These are phyloP conservation scores for Amblyopsis rosae DNA, from an alignment of 2,113 vertebrate species.

Conservation along the genomic window DNA sequence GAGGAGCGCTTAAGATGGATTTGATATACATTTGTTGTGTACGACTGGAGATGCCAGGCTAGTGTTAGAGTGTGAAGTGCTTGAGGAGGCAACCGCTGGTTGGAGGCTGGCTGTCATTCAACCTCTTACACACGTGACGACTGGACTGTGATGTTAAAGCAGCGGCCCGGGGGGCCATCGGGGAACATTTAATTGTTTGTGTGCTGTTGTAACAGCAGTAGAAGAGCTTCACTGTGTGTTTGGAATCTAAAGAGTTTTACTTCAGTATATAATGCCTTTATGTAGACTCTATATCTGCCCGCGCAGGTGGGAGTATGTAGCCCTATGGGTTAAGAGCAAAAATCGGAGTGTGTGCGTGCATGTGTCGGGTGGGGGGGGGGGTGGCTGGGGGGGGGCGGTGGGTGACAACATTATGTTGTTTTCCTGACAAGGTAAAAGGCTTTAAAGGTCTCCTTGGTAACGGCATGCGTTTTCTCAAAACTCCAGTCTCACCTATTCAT, in stretches of 20 bases:
- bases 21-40: not conserved
- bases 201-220: conserved; percentile 8
- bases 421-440: conserved; percentile 51
- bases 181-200: conserved; percentile 44
- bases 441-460: conserved; percentile 72
- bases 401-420: conserved; percentile 60
- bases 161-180: conserved; percentile 38
- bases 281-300: conserved; percentile 59
- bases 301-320: conserved; percentile 49
- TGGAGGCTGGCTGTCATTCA: conserved; percentile 52
- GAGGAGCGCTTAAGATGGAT: not conserved
- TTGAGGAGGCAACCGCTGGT: conserved; percentile 46
- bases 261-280: conserved; percentile 58
- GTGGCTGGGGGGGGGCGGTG: too few species aligned
- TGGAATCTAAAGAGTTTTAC: conserved; percentile 57
- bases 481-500: conserved; percentile 53
- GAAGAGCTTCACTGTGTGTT: conserved; percentile 27
- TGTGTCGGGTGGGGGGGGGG: conserved; percentile 32
- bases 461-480: conserved; percentile 62
- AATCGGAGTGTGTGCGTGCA: conserved; percentile 39
- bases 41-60: not conserved
- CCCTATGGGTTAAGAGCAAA: conserved; percentile 13
- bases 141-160: conserved; percentile 42
- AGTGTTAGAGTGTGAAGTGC: conserved; percentile 19
- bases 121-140: conserved; percentile 52